Conservation (phyloP, 2,888 invertebrate genomes). For the Volucella bombylans region DNA sequence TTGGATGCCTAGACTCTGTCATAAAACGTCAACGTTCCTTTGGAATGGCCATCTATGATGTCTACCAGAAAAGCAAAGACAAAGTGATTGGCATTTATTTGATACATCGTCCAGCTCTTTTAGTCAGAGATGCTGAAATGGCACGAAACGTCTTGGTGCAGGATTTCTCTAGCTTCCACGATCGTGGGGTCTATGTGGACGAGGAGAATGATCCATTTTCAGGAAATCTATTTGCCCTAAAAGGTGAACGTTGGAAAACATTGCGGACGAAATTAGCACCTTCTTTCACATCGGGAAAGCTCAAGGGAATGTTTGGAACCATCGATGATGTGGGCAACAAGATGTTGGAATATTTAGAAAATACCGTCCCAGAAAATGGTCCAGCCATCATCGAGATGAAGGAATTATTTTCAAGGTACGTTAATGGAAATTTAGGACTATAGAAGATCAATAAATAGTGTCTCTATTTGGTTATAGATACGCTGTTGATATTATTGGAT, state of each 20-base stretch:
- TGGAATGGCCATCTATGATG: too few relatives aligned
- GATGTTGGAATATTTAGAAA: conserved; percentile 83
- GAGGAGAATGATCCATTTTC: conserved; percentile 85
- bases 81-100: too few relatives aligned
- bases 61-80: too few relatives aligned
- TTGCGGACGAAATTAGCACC: too few relatives aligned
- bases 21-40: too few relatives aligned
- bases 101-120: too few relatives aligned
- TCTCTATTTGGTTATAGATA: conserved; percentile 77
- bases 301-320: too few relatives aligned
- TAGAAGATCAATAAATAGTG: background rate
- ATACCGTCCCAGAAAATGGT: conserved; percentile 77
- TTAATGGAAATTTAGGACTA: conserved; percentile 25
- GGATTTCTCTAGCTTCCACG: too few relatives aligned
- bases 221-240: conserved; percentile 84
- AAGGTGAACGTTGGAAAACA: conserved; percentile 84
- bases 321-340: conserved; percentile 77
- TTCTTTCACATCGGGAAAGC: too few relatives aligned
- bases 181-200: conserved; percentile 85
- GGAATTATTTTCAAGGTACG: conserved; percentile 77
- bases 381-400: conserved; percentile 83
- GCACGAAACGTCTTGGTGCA: too few relatives aligned
- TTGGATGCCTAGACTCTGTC: too few relatives aligned
- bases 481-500: conserved; percentile 83
- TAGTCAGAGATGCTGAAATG: too few relatives aligned